phyloP scores from a whole-genome alignment of 2,888 invertebrate genomes.

The Pasiphila rectangulata region DNA sequence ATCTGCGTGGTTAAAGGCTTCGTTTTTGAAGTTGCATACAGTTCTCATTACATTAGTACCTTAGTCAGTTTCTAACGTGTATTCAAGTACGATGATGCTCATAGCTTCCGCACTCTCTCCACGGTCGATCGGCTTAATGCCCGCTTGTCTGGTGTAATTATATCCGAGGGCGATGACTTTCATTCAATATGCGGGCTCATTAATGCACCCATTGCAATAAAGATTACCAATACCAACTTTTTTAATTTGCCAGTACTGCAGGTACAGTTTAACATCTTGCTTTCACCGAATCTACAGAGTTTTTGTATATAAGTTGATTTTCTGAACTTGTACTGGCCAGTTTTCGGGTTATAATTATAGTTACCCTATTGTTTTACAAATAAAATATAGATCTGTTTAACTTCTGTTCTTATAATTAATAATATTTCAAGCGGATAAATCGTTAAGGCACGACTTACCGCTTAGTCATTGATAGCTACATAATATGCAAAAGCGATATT shows the following conservation, averaged over 20 bases:
- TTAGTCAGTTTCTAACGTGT: slow-evolving; percentile 16
- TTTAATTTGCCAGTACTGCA: slow-evolving; percentile 12
- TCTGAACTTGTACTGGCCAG: no score
- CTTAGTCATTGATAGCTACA: slow-evolving; percentile 8
- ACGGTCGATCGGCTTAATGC: slow-evolving; percentile 33
- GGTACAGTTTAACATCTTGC: slow-evolving; percentile 14
- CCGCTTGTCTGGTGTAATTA: slow-evolving; percentile 37
- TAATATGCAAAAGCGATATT: slow-evolving; percentile 17
- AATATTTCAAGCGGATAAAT: no score
- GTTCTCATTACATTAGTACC: slow-evolving; percentile 7
- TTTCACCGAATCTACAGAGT: no score
- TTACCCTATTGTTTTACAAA: no score
- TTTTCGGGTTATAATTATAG: no score
- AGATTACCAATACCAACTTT: slow-evolving; percentile 20
- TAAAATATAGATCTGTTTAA: no score
- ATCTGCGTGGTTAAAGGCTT: not conserved
- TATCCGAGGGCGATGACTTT: slow-evolving; percentile 53
- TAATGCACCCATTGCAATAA: slow-evolving; percentile 56
- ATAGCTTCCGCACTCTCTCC: slow-evolving; percentile 29
- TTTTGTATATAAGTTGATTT: no score
- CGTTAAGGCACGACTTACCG: slow-evolving; percentile 1
- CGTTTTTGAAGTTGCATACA: not conserved
- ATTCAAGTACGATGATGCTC: slow-evolving; percentile 22
- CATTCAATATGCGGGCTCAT: slow-evolving; percentile 54
- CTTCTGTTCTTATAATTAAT: no score